A percentile compares a stretch with the other conserved stretches of the same genome.
phyloP scores from a whole-genome alignment of 2,797 vertebrate genomes.

The Gobio occitaniae region DNA sequence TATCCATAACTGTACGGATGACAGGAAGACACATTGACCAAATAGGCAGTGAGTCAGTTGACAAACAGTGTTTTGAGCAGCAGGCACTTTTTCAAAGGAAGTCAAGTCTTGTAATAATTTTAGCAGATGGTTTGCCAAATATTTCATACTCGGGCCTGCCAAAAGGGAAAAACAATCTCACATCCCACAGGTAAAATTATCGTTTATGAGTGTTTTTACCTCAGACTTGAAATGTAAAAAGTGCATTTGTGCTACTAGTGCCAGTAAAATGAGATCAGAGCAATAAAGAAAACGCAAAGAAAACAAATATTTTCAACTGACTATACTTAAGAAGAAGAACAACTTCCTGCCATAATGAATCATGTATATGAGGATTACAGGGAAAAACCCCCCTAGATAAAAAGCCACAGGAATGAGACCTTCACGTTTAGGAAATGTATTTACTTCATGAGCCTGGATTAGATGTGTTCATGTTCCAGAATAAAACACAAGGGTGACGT shows the following conservation, averaged over 20 bases:
- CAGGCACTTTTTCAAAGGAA: constrained; percentile 71
- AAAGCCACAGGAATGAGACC: constrained; percentile 57
- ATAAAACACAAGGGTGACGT: not conserved
- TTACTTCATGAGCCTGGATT: not conserved
- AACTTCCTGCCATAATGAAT: constrained; percentile 67
- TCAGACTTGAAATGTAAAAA: constrained; percentile 86
- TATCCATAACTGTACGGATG: constrained; percentile 64
- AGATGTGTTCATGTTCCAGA: constrained; percentile 10
- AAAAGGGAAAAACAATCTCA: constrained; percentile 87
- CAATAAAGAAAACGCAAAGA: constrained; percentile 72
- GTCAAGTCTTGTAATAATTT: constrained; percentile 72
- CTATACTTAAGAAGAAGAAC: constrained; percentile 68
- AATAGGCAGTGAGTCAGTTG: constrained; percentile 64
- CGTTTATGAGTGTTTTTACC: constrained; percentile 92
- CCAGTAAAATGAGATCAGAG: constrained; percentile 77
- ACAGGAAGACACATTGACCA: constrained; percentile 55
- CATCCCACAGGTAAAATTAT: constrained; percentile 88
- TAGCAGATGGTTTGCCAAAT: constrained; percentile 83
- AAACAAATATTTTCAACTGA: constrained; percentile 68
- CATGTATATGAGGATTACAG: constrained; percentile 63
- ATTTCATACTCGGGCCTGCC: constrained; percentile 85
- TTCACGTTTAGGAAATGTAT: not conserved
- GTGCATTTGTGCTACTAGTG: constrained; percentile 79
- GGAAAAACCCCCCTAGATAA: constrained; percentile 61
- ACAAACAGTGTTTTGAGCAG: constrained; percentile 68